These are phyloP conservation scores for Tribolium madens DNA, from an alignment of 1,140 invertebrate species.

Conservation along the genomic window DNA sequence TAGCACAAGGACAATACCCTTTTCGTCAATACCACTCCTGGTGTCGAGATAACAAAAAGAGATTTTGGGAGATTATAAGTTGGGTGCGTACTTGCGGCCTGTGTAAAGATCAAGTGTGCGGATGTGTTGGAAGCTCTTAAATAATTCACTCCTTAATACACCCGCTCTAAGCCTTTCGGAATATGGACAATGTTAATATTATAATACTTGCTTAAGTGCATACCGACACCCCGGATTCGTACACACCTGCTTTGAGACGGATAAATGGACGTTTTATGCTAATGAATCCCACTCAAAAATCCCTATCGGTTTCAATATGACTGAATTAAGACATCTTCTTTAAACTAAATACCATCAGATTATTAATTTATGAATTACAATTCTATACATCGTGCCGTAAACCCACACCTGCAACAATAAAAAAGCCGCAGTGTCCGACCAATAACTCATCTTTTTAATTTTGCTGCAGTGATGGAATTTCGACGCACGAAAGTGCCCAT, in stretches of 20 bases:
- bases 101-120: slow-evolving; percentile 40
- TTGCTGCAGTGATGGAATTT: neutral
- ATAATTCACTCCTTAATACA: slow-evolving; percentile 45
- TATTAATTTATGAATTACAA: slow-evolving; percentile 37
- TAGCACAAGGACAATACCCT: slow-evolving; percentile 44
- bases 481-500: neutral
- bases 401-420: slow-evolving; percentile 7
- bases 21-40: slow-evolving; percentile 18
- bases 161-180: slow-evolving; percentile 25
- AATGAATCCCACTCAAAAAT: slow-evolving; percentile 35
- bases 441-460: slow-evolving; percentile 22
- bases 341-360: slow-evolving; percentile 1
- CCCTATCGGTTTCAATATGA: slow-evolving; percentile 27
- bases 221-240: slow-evolving; percentile 23
- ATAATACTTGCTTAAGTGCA: slow-evolving; percentile 40
- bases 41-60: slow-evolving; percentile 43
- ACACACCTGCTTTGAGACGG: slow-evolving; percentile 42
- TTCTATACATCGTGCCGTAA: neutral
- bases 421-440: neutral
- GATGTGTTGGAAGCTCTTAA: slow-evolving; percentile 44
- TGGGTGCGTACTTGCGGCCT: slow-evolving; percentile 31
- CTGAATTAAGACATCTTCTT: slow-evolving; percentile 20
- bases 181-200: slow-evolving; percentile 34
- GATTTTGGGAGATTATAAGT: slow-evolving; percentile 46
- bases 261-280: slow-evolving; percentile 44